These are phyloP conservation scores for Montifringilla adamsi DNA, from an alignment of 2,113 vertebrate genomes.

Conservation along the genomic window DNA sequence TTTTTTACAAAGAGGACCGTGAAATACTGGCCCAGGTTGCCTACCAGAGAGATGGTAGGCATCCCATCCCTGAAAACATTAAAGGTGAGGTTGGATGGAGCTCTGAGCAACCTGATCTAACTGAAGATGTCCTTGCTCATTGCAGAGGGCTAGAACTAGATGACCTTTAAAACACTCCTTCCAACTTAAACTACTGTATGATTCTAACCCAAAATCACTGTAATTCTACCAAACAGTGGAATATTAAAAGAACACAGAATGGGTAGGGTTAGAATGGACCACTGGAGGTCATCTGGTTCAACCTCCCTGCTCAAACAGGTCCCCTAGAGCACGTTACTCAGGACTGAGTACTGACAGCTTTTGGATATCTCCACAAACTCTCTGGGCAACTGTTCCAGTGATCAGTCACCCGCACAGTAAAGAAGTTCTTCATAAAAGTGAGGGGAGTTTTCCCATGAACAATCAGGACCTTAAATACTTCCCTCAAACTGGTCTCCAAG, in stretches of 20 bases:
- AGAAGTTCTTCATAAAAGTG: neutral
- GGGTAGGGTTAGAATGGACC: neutral
- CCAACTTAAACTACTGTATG: neutral
- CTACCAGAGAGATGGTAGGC: neutral
- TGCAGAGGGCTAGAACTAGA: neutral
- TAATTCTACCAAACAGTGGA: neutral
- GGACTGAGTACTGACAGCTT: fast-evolving
- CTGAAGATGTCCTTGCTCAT: neutral
- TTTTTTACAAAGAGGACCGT: neutral
- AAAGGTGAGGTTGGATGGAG: neutral
- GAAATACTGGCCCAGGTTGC: neutral
- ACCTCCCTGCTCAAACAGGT: neutral
- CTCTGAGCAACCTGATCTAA: neutral
- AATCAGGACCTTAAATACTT: neutral
- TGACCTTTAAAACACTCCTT: neutral
- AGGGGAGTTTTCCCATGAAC: neutral
- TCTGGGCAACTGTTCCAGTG: neutral
- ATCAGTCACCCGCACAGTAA: neutral
- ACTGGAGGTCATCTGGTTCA: neutral
- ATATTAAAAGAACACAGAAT: neutral
- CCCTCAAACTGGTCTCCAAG: neutral
- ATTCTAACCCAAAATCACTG: neutral
- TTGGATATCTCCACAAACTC: neutral
- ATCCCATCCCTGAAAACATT: neutral
- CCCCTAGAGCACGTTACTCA: fast-evolving